phyloP scores from a whole-genome alignment of 2,113 vertebrate species.

The Arothron firmamentum region DNA sequence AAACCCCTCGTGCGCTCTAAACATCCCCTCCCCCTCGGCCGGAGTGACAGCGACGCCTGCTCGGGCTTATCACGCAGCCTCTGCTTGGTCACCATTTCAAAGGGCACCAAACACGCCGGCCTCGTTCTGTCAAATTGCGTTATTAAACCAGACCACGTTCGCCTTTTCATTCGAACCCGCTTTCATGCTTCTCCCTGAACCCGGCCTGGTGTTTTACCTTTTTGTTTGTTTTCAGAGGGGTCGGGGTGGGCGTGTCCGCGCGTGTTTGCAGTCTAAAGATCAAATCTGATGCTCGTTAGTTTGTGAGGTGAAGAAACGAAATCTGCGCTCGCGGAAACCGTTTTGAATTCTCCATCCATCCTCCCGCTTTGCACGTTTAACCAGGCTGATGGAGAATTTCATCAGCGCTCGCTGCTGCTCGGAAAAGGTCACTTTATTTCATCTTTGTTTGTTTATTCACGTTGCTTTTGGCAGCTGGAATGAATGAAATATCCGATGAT shows the following conservation, averaged over 20 bases:
- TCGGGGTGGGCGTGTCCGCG: neutral
- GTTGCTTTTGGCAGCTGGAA: neutral
- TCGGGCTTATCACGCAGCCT: slow-evolving; percentile 42
- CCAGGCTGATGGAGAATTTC: neutral
- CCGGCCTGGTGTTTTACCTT: neutral
- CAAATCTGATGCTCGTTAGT: slow-evolving; percentile 6
- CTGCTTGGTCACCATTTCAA: slow-evolving; percentile 37
- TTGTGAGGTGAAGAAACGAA: neutral
- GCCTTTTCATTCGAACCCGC: neutral
- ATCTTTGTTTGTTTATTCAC: neutral
- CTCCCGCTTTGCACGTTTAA: slow-evolving; percentile 15
- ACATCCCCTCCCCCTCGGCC: neutral
- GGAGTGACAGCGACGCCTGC: slow-evolving; percentile 68
- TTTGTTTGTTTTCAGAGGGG: slow-evolving; percentile 18
- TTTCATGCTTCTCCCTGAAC: neutral
- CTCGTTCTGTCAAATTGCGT: neutral
- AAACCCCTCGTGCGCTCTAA: slow-evolving; percentile 41
- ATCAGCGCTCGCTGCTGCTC: neutral
- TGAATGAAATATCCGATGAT: neutral
- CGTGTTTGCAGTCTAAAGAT: slow-evolving; percentile 56
- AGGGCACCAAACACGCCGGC: slow-evolving; percentile 9
- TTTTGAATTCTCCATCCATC: slow-evolving; percentile 17
- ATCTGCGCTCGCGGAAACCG: neutral
- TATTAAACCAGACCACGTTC: neutral
- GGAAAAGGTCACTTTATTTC: neutral